Conservation (phyloP, 92 coral and sea anemone species). For the Actinernus sp. region DNA sequence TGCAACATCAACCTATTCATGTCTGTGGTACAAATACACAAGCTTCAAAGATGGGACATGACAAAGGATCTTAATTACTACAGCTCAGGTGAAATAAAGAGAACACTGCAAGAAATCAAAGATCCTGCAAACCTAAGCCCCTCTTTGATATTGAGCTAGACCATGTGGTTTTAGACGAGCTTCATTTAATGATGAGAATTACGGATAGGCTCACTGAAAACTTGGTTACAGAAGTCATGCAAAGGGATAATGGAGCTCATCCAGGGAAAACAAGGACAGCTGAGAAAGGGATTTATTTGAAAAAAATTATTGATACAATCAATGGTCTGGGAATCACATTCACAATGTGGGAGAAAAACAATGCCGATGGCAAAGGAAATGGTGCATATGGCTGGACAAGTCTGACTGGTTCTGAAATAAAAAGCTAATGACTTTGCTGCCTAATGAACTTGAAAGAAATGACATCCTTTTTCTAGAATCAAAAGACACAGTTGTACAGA, state of each 20-base stretch:
- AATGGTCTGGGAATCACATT: constrained; percentile 14
- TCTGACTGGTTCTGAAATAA: constrained; percentile 22
- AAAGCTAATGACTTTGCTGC: no score
- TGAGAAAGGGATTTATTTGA: no score
- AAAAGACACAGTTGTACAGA: no score
- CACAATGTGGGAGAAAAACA: constrained; percentile 26
- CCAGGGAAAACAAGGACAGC: no score
- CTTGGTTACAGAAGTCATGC: constrained; percentile 14
- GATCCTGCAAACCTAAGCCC: constrained; percentile 2
- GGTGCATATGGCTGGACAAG: constrained; percentile 29
- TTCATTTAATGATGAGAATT: constrained; percentile 11
- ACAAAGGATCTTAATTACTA: constrained; percentile 3
- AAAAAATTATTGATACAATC: constrained; percentile 8
- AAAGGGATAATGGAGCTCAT: constrained; percentile 22
- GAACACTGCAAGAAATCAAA: constrained; percentile 9
- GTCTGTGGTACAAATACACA: constrained; percentile 4
- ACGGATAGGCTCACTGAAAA: constrained; percentile 12
- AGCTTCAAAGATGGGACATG: constrained; percentile 11
- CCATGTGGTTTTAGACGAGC: constrained; percentile 16
- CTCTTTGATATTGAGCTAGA: constrained; percentile 2
- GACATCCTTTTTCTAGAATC: no score
- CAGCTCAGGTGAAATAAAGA: background rate
- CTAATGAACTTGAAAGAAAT: no score
- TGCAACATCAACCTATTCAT: constrained; percentile 1
- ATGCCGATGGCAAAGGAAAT: constrained; percentile 17